These are phyloP conservation scores for Porites divaricata DNA, from an alignment of 92 coral and sea anemone genomes.

Conservation along the genomic window DNA sequence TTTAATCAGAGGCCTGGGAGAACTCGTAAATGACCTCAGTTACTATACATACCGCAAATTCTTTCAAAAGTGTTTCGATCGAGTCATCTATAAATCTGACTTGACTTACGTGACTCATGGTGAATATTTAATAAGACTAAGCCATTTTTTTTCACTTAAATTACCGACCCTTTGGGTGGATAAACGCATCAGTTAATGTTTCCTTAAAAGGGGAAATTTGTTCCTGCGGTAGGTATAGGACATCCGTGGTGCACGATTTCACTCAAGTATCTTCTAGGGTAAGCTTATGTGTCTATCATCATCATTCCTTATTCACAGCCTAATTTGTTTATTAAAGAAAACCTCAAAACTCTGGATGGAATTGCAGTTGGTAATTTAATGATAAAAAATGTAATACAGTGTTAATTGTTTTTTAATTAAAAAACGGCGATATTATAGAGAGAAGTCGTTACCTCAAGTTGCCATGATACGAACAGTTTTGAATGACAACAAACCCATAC, in stretches of 20 bases:
- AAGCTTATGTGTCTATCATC: constrained; percentile 2
- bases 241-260: constrained; percentile 9
- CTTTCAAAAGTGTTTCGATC: too few species aligned
- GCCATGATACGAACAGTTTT: too few species aligned
- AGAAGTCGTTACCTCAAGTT: background rate
- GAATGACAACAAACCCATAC: too few species aligned
- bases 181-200: constrained; percentile 41
- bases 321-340: background rate
- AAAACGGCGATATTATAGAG: background rate
- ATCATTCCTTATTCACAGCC: background rate
- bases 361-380: background rate
- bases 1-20: too few species aligned
- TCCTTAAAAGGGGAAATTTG: constrained; percentile 20
- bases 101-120: too few species aligned
- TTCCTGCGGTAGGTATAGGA: constrained; percentile 11
- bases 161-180: constrained; percentile 36
- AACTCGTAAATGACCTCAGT: too few species aligned
- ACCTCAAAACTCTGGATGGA: background rate
- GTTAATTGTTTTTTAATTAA: background rate
- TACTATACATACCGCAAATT: too few species aligned
- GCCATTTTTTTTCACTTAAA: too few species aligned
- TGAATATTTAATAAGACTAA: too few species aligned
- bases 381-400: background rate
- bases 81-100: too few species aligned
- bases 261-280: constrained; percentile 30